Evolutionary conservation across 2,888 invertebrate species (phyloP), one percentile per base, ranked within the genome.

Genomic region (Mesorhabditis spiculigera): DNA sequence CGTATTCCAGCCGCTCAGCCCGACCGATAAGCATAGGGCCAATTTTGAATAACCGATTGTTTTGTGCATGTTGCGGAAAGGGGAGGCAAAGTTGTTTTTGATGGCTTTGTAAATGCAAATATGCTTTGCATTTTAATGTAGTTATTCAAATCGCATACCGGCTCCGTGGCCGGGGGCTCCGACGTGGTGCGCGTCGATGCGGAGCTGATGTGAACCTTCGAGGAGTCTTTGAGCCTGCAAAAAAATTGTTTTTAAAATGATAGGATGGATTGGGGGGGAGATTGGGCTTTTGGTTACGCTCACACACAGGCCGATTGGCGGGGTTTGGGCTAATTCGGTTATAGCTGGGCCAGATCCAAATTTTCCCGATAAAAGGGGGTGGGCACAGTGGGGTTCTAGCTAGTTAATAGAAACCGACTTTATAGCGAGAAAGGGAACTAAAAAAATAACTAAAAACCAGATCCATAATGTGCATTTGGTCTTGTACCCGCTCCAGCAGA

Each of bases 201-300:
- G 82, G 67, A 85, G 79, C 71, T 86, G 86, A 75, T 86, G 86
- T 6, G 84, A 82, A 44, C 85, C 85, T 81, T 86, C 85, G 70
- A 86, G 79, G 67, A 86, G 78, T 69, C 82, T 82, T 75, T 86
- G 85, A 66, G 86, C 82, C 81, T 85, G 45, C 71, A 80, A 72
- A 28, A 28, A 28, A 28, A 28, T 28, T 28, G 28, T 28, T 50
- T 50, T 50, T 50, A 50, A n/a, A 50, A n/a, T 13, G 42, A 42
- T n/a, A 13, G 8, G n/a, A 10, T 50, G 58, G 58, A 10, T 50
- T 50, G 8, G n/a, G 8, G 58, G 28, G 28, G 28, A 28, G 28
- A 28, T 28, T 28, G 28, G 28, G 28, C 28, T 28, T 66, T 45
- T 58, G 41, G 28, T 58, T 10, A 45, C 41, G 45, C 6, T n/a